phyloP scores from a whole-genome alignment of 2,888 invertebrate genomes.

The Chrysolina oricalcia region DNA sequence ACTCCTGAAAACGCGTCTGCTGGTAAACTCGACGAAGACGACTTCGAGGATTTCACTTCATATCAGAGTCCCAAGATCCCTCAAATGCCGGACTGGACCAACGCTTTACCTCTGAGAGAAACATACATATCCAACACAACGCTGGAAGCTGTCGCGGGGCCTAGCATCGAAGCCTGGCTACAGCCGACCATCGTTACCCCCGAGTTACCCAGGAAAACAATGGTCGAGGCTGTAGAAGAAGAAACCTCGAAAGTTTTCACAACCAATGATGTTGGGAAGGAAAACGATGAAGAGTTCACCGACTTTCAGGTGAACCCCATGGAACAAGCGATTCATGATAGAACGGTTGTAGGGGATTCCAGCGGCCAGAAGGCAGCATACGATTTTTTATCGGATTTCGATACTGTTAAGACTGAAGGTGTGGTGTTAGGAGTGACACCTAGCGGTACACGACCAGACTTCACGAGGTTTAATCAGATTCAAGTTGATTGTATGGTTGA shows the following conservation, averaged over 20 bases:
- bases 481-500: neutral
- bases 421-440: neutral
- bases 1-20: neutral
- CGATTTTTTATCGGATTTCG: neutral
- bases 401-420: neutral
- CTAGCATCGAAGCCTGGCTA: slow-evolving; percentile 60
- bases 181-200: slow-evolving; percentile 66
- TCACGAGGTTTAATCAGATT: neutral
- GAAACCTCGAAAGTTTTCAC: slow-evolving; percentile 35
- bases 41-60: slow-evolving; percentile 72
- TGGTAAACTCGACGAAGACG: slow-evolving; percentile 48
- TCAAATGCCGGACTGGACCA: slow-evolving; percentile 50
- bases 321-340: slow-evolving; percentile 27
- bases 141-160: slow-evolving; percentile 42
- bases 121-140: slow-evolving; percentile 66
- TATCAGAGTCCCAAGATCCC: slow-evolving; percentile 67
- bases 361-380: neutral
- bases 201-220: slow-evolving; percentile 60
- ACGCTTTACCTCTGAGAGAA: slow-evolving; percentile 65
- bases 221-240: slow-evolving; percentile 39
- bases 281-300: slow-evolving; percentile 66
- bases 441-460: neutral
- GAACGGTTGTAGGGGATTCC: neutral
- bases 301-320: slow-evolving; percentile 66
- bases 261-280: slow-evolving; percentile 19